These are phyloP conservation scores for Rhamnusium bicolor DNA, from an alignment of 2,888 invertebrate genomes.

Conservation along the genomic window DNA sequence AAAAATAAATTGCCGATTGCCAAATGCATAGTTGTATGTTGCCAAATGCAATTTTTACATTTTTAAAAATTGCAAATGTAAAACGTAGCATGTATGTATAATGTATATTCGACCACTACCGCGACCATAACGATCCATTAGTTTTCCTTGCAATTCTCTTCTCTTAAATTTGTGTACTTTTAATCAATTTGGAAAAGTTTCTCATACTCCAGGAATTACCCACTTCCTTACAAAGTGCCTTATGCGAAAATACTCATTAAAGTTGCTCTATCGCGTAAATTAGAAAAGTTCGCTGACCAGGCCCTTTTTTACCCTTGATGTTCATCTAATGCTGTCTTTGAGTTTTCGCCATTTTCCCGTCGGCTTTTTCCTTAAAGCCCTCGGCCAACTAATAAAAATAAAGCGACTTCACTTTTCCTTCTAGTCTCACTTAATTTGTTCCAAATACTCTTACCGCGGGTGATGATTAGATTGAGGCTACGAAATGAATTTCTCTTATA, in stretches of 20 bases:
- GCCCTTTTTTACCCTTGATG: conserved; percentile 1
- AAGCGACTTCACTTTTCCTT: conserved; percentile 8
- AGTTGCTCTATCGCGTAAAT: conserved; percentile 36
- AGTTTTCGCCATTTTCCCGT: neutral
- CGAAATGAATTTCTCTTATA: conserved; percentile 18
- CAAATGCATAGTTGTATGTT: too few relatives aligned
- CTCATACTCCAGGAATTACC: neutral
- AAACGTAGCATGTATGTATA: too few relatives aligned
- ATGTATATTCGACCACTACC: too few relatives aligned
- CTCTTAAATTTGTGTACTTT: neutral
- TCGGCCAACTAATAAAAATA: conserved; percentile 22
- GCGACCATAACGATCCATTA: neutral
- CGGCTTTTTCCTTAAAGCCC: neutral
- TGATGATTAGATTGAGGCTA: conserved; percentile 16
- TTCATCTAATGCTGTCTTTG: neutral
- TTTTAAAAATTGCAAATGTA: too few relatives aligned
- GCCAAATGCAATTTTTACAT: too few relatives aligned
- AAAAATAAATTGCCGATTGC: too few relatives aligned
- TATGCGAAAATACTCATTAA: conserved; percentile 40
- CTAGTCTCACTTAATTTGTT: conserved; percentile 20
- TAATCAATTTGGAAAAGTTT: conserved; percentile 3
- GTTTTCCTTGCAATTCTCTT: neutral
- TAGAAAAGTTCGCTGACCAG: conserved; percentile 43
- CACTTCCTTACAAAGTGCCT: conserved; percentile 28
- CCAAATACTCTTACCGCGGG: conserved; percentile 16